A percentile compares a stretch with the other conserved stretches of the same genome.
phyloP scores from a whole-genome alignment of 2,113 vertebrate genomes.

The Capreolus pygargus region DNA sequence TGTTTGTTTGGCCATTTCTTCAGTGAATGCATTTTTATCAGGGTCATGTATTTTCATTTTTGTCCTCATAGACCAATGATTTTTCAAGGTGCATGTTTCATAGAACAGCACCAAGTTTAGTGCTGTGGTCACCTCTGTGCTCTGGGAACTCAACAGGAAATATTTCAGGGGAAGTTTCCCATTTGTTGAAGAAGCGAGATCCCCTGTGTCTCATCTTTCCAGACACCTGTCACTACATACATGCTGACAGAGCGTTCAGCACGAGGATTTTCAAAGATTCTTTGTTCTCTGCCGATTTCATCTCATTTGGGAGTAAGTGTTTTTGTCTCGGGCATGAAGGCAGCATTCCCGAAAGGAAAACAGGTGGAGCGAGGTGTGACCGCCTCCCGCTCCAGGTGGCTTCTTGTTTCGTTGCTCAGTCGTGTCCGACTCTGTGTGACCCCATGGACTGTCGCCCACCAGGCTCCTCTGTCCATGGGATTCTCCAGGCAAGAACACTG shows the following conservation, averaged over 20 bases:
- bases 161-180: neutral
- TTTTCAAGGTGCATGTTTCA: neutral
- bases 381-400: fast-evolving
- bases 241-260: neutral
- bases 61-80: neutral
- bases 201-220: no score
- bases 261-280: neutral
- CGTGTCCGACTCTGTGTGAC: neutral
- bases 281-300: neutral
- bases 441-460: neutral
- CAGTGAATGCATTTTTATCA: neutral
- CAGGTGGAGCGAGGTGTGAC: fast-evolving
- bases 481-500: neutral
- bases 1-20: neutral
- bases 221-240: fast-evolving
- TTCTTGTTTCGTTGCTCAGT: neutral
- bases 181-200: neutral
- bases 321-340: neutral
- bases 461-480: neutral
- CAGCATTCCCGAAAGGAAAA: neutral
- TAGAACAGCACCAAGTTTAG: neutral
- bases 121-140: neutral
- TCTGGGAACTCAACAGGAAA: neutral
- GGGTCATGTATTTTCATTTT: neutral
- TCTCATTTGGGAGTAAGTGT: neutral